These are phyloP conservation scores for Nycteola revayana DNA, from an alignment of 2,888 invertebrate species.

Conservation along the genomic window DNA sequence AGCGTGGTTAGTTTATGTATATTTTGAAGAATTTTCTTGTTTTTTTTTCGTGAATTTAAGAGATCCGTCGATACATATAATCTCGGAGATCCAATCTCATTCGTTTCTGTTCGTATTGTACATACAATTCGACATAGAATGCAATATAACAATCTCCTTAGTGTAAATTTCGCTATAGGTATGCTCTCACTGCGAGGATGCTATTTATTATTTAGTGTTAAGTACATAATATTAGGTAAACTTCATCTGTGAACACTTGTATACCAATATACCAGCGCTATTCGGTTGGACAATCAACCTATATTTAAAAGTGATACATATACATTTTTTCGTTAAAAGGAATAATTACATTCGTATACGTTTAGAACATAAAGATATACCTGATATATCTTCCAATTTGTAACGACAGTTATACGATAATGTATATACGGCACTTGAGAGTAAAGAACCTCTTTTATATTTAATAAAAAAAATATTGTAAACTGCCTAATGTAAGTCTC, in stretches of 20 bases:
- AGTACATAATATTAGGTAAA: constrained; percentile 69
- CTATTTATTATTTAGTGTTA: constrained; percentile 81
- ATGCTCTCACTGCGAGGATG: constrained; percentile 66
- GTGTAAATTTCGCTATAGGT: constrained; percentile 76
- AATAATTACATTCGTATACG: constrained; percentile 88
- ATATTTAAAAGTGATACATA: constrained; percentile 71
- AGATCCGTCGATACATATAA: constrained; percentile 68
- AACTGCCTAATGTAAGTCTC: constrained; percentile 73
- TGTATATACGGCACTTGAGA: constrained; percentile 77
- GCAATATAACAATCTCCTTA: constrained; percentile 76
- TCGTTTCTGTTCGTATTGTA: constrained; percentile 60
- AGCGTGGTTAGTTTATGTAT: constrained; percentile 70
- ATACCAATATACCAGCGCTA: constrained; percentile 76
- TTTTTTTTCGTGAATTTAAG: constrained; percentile 48
- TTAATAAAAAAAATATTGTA: constrained; percentile 72
- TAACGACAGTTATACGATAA: constrained; percentile 76
- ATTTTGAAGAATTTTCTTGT: constrained; percentile 59
- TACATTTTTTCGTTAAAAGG: constrained; percentile 74
- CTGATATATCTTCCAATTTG: constrained; percentile 72
- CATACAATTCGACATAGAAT: constrained; percentile 63
- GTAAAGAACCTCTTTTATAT: constrained; percentile 76
- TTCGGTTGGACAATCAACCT: constrained; percentile 63
- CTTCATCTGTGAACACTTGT: constrained; percentile 77
- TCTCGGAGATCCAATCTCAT: constrained; percentile 80
- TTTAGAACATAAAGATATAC: constrained; percentile 77